These are phyloP conservation scores for Drosophila bifasciata DNA, from an alignment of 1,140 invertebrate genomes.

Conservation along the genomic window DNA sequence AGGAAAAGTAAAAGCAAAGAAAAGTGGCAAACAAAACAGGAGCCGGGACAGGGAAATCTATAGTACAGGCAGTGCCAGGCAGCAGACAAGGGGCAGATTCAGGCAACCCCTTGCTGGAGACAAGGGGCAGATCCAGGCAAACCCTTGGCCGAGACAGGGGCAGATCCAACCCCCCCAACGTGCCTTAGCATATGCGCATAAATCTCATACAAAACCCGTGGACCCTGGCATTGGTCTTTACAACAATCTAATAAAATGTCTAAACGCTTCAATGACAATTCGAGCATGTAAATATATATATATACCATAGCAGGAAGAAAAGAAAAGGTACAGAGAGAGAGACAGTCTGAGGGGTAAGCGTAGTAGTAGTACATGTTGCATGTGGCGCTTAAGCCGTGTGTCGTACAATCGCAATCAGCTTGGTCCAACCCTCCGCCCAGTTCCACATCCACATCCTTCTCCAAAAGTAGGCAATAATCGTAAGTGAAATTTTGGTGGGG, in stretches of 20 bases:
- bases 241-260: slow-evolving; percentile 80
- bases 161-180: slow-evolving; percentile 57
- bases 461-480: slow-evolving; percentile 76
- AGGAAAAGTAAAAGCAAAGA: slow-evolving; percentile 1
- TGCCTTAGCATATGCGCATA: slow-evolving; percentile 77
- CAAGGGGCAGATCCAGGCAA: slow-evolving; percentile 43
- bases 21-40: slow-evolving; percentile 21
- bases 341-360: slow-evolving; percentile 22
- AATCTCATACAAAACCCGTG: slow-evolving; percentile 74
- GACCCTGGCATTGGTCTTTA: slow-evolving; percentile 55
- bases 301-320: neutral
- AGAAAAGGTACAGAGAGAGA: neutral
- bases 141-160: slow-evolving; percentile 50
- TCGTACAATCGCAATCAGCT: slow-evolving; percentile 67
- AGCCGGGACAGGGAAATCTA: slow-evolving; percentile 6
- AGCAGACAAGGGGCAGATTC: slow-evolving; percentile 22
- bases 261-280: slow-evolving; percentile 82
- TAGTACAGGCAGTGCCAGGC: slow-evolving; percentile 20
- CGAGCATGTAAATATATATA: slow-evolving; percentile 66
- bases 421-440: slow-evolving; percentile 38
- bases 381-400: slow-evolving; percentile 75
- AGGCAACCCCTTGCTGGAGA: slow-evolving; percentile 8
- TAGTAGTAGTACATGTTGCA: slow-evolving; percentile 75
- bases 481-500: slow-evolving; percentile 65
- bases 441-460: slow-evolving; percentile 22